These are phyloP conservation scores for Drosophila rhopaloa DNA, from an alignment of 1,140 invertebrate species.

Conservation along the genomic window DNA sequence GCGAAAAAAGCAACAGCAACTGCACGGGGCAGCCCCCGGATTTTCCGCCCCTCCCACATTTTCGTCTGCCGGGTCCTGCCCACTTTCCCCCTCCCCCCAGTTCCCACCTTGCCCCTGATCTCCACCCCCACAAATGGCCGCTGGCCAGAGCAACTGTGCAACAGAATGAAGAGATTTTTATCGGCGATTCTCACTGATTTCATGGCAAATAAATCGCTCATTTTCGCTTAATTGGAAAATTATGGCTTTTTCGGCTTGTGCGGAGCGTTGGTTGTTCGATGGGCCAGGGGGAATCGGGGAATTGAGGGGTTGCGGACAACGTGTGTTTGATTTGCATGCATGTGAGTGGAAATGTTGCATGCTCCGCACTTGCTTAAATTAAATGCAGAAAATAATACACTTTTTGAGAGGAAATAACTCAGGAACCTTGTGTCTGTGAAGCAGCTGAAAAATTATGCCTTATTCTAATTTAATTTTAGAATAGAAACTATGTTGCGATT, in stretches of 20 bases:
- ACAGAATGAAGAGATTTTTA: conserved; percentile 84
- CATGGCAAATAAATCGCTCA: conserved; percentile 85
- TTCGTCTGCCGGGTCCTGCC: conserved; percentile 21
- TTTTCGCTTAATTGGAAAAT: conserved; percentile 85
- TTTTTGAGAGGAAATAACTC: conserved; percentile 19
- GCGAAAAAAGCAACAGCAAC: conserved; percentile 63
- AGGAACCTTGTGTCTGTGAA: conserved; percentile 3
- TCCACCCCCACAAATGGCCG: conserved; percentile 25
- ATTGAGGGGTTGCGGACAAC: neutral
- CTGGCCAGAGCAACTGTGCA: conserved; percentile 53
- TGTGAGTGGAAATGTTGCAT: conserved; percentile 45
- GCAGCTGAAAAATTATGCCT: conserved; percentile 28
- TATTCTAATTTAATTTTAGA: conserved; percentile 38
- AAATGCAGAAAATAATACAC: conserved; percentile 40
- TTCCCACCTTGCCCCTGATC: neutral
- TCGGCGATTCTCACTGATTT: conserved; percentile 85
- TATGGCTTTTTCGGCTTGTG: conserved; percentile 80
- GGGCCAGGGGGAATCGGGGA: neutral
- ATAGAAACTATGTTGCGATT: conserved; percentile 10
- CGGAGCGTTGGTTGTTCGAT: conserved; percentile 23
- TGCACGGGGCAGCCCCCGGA: conserved; percentile 22
- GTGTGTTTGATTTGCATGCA: conserved; percentile 43
- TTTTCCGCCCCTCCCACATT: conserved; percentile 10
- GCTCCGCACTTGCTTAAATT: conserved; percentile 31
- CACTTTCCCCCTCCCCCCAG: conserved; percentile 8